phyloP scores from a whole-genome alignment of 2,888 invertebrate species.

The Spatulosminthurus flaviceps region DNA sequence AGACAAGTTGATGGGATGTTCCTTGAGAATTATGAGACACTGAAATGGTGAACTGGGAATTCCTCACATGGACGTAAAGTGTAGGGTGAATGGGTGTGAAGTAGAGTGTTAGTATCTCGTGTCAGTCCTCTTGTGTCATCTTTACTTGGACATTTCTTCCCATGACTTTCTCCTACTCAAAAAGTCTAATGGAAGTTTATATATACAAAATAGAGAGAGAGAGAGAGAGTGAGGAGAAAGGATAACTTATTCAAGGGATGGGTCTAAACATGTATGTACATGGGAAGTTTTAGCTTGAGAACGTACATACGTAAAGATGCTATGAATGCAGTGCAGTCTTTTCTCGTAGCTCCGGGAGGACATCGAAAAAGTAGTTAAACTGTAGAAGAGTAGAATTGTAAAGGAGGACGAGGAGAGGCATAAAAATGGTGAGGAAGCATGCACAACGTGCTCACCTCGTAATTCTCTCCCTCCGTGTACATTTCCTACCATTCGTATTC shows the following conservation, averaged over 20 bases:
- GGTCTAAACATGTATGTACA: too few relatives aligned
- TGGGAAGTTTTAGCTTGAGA: too few relatives aligned
- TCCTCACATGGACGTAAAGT: conserved; percentile 3
- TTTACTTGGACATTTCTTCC: neutral
- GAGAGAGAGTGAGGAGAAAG: neutral
- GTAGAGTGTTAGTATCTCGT: neutral
- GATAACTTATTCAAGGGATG: neutral
- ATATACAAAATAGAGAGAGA: neutral
- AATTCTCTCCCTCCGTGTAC: conserved; percentile 53
- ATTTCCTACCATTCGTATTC: conserved; percentile 53
- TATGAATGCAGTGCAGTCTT: neutral
- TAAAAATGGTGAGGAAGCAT: conserved; percentile 42
- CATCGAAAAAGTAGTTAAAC: conserved; percentile 40
- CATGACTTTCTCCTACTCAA: neutral
- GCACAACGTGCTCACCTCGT: conserved; percentile 58
- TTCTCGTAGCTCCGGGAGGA: neutral
- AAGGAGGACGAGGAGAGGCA: conserved; percentile 42
- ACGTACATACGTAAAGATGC: too few relatives aligned
- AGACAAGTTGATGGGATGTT: conserved; percentile 36
- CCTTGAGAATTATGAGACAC: conserved; percentile 32
- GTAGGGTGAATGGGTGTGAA: neutral
- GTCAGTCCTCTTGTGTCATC: neutral
- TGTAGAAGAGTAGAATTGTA: conserved; percentile 40
- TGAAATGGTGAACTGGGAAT: conserved; percentile 36
- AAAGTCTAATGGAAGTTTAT: neutral